phyloP scores from a whole-genome alignment of 2,888 invertebrate genomes.

The Microctonus hyperodae region DNA sequence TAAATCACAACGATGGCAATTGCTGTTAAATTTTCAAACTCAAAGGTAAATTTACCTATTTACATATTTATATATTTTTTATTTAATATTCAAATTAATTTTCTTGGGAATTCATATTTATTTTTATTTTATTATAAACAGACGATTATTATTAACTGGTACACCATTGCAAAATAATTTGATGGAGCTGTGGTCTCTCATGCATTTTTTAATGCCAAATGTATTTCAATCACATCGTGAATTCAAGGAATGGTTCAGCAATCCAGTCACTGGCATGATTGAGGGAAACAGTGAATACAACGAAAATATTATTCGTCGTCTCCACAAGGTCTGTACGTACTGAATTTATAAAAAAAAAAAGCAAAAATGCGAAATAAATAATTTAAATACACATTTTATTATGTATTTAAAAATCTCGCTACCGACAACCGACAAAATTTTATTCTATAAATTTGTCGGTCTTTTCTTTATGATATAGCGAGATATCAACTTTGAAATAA shows the following conservation, averaged over 20 bases:
- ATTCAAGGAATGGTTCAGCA: conserved; percentile 98
- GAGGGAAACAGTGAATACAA: conserved; percentile 93
- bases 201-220: conserved; percentile 98
- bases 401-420: conserved; percentile 45
- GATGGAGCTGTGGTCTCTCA: conserved; percentile 96
- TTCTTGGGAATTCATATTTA: conserved; percentile 2
- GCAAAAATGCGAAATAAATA: not conserved
- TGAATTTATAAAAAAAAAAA: conserved; percentile 30
- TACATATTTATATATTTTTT: conserved; percentile 11
- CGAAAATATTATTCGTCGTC: conserved; percentile 83
- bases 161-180: conserved; percentile 96
- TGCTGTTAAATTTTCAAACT: conserved; percentile 92
- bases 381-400: not conserved
- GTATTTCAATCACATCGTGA: conserved; percentile 96
- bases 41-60: conserved; percentile 70
- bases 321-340: conserved; percentile 80
- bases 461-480: conserved; percentile 47
- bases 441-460: conserved; percentile 42
- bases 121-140: conserved; percentile 56
- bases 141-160: conserved; percentile 89
- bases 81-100: not conserved
- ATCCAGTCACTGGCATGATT: conserved; percentile 95
- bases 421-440: conserved; percentile 51
- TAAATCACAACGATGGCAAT: conserved; percentile 98
- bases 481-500: conserved; percentile 45